Base-by-base conservation (phyloP, 2,113 vertebrate genomes). In the Notechis scutatus region DNA sequence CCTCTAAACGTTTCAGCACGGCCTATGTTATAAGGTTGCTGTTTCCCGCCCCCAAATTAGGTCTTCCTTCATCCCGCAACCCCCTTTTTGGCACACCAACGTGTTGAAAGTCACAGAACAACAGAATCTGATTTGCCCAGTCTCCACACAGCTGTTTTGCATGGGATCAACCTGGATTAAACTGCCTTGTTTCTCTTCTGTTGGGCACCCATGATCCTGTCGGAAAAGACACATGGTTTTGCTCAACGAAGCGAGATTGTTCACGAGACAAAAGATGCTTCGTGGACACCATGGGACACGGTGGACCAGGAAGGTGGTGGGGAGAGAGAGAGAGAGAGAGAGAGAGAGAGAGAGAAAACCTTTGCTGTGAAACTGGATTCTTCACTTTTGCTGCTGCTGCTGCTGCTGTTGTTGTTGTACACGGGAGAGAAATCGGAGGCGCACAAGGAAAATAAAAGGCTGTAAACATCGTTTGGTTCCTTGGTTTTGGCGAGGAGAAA, bases 31-130 rank as follows among this genome's bases (percentile, higher is more conserved):
- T 64, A 92, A 29, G 0, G 6, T 91, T 50, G 93, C 87, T 86
- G 61, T 81, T 42, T 47, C 5, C 88, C 90, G 59, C 93, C 47
- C 47, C 94, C 21, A 93, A 95, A 93, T 93, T 12, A 93, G 93
- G 52, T 59, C n/a, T 50, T 0, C 42, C 92, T 93, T 90, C 90
- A 42, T 3, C 45, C 86, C 34, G 18, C 23, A 23, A 87, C 56
- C 29, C 20, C 20, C 45, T 9, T n/a, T 24, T 50, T 20, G 47
- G 55, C 85, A 50, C 11, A 18, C 45, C 64, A 12, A 42, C 1
- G 7, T 55, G 56, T 50, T 29, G 85, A 74, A 92, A 52, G 14
- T 2, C n/a, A 18, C n/a, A 10, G 15, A 24, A 29, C 29, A 26
- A 3, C 14, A 87, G 47, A 55, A 11, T 2, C n/a, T 15, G 8